Base-by-base conservation (phyloP, 1,140 invertebrate genomes). In the Drosophila lacertosa region DNA sequence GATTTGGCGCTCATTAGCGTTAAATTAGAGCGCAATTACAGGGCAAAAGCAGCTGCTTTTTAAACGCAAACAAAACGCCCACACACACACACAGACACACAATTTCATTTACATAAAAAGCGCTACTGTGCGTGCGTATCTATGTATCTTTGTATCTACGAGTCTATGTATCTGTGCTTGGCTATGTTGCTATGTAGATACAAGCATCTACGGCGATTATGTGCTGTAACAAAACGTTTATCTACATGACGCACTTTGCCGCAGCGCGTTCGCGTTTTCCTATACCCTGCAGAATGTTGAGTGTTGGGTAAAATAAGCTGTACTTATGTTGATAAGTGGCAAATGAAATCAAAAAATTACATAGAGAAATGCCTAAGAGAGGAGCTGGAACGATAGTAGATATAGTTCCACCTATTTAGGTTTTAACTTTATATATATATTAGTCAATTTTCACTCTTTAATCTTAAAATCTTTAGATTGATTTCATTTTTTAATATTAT, bases 181-280 rank as follows among this genome's bases (percentile, higher is more conserved):
- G n/a, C n/a, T n/a, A n/a, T n/a, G n/a, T n/a, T n/a, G n/a, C n/a
- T n/a, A n/a, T n/a, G n/a, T n/a, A 65, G 35, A 48, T 15, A 58
- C 39, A 24, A 40, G 68, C 64, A 68, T 54, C 80, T 82, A 80
- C 76, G 79, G 69, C 74, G 77, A 84, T 84, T 84, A 86, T 86
- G 82, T 77, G 77, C 77, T 86, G 77, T 86, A 63, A 88, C 77
- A 86, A 86, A 86, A 86, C 81, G 81, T 88, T 88, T 86, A 86
- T 81, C 77, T 86, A 86, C 82, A 86, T 81, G 50, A 48, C 69
- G 54, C 69, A 65, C 58, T 66, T 26, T 16, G 20, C 1, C 24
- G 6, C 24, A 26, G 24, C 24, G 24, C 24, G 26, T 29, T 32
- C 15, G 35, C 10, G 5, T 2, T 13, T 13, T 53, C 10, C 4